Conservation (phyloP, 2,888 invertebrate species). For the Hypomecis punctinalis region DNA sequence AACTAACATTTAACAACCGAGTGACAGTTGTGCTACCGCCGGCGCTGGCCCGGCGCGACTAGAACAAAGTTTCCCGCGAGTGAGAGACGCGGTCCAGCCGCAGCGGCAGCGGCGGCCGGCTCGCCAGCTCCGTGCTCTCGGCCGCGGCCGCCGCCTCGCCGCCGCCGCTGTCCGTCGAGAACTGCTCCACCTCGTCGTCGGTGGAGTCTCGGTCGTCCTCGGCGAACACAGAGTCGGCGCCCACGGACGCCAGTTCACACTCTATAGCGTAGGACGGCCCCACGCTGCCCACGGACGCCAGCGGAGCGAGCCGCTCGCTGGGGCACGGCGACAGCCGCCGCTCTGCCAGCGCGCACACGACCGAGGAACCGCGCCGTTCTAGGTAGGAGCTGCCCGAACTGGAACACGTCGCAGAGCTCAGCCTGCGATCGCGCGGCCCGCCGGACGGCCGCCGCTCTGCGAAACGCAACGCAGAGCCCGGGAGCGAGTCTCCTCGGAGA, state of each 20-base stretch:
- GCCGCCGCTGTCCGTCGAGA: conserved; percentile 93
- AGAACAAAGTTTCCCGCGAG: conserved; percentile 93
- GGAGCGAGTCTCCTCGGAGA: conserved; percentile 85
- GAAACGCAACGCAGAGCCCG: conserved; percentile 84
- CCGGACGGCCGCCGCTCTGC: conserved; percentile 80
- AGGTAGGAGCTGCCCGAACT: conserved; percentile 94
- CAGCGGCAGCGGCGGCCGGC: conserved; percentile 67
- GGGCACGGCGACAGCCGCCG: conserved; percentile 93
- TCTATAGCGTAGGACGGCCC: conserved; percentile 89
- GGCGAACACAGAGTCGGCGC: conserved; percentile 92
- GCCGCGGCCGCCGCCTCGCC: conserved; percentile 68
- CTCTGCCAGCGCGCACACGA: conserved; percentile 90
- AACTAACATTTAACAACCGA: conserved; percentile 68
- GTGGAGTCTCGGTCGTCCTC: conserved; percentile 90
- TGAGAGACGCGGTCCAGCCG: conserved; percentile 82
- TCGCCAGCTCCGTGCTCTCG: conserved; percentile 76
- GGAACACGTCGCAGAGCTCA: conserved; percentile 93
- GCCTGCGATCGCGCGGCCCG: conserved; percentile 84
- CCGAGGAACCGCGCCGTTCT: conserved; percentile 92
- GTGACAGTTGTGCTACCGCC: conserved; percentile 48
- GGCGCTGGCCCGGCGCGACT: conserved; percentile 67
- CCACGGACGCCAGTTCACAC: conserved; percentile 88
- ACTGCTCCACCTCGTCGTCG: conserved; percentile 93
- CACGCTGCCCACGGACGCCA: conserved; percentile 92
- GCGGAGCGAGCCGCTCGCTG: conserved; percentile 87